Conservation (phyloP, 2,113 vertebrate genomes). For the Brachypodius melanocephalos region DNA sequence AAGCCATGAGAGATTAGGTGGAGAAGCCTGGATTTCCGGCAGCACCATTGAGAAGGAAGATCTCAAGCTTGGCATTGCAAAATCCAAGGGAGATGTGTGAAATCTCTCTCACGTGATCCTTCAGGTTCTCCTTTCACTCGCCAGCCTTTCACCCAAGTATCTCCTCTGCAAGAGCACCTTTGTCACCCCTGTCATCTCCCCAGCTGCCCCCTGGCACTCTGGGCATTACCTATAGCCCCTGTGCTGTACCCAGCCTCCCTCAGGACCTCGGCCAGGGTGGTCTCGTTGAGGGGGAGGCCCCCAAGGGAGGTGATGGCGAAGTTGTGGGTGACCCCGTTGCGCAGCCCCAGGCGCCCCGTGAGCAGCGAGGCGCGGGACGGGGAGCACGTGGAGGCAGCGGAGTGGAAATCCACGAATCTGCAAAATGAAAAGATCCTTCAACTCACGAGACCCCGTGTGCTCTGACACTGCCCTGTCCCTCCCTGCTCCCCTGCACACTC, state of each 20-base stretch:
- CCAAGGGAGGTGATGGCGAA: conserved; percentile 83
- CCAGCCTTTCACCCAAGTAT: accelerated
- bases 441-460: accelerated
- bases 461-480: accelerated
- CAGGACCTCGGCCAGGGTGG: conserved; percentile 85
- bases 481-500: accelerated
- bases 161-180: neutral
- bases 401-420: conserved; percentile 93
- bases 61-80: neutral
- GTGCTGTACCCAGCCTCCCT: conserved; percentile 84
- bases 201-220: accelerated
- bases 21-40: neutral
- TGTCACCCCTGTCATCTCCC: accelerated
- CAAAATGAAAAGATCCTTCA: neutral
- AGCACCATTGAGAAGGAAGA: neutral
- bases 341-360: conserved; percentile 87
- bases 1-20: neutral
- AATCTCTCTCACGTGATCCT: neutral
- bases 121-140: neutral
- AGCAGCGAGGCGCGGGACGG: conserved; percentile 91
- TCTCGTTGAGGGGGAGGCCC: conserved; percentile 90
- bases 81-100: neutral
- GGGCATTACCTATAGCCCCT: conserved; percentile 79
- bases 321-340: conserved; percentile 93
- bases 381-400: conserved; percentile 92